A percentile compares a stretch with the other conserved stretches of the same genome.
Evolutionary conservation across 2,113 vertebrate species (phyloP).

Genomic region (Monopterus albus): DNA sequence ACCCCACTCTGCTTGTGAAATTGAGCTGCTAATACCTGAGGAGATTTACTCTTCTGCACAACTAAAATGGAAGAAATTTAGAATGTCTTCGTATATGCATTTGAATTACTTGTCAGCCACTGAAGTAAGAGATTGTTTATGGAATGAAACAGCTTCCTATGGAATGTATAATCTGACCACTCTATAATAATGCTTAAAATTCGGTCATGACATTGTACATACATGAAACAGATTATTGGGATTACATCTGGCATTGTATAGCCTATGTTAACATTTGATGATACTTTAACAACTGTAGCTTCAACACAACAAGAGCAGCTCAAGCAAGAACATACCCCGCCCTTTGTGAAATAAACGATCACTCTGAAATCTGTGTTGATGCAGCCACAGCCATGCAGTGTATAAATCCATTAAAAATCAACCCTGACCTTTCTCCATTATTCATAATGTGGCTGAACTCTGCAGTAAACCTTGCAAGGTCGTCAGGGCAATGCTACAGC

Average conservation of each 20-base stretch:
- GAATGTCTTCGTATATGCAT: not conserved
- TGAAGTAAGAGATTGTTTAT: constrained; percentile 10
- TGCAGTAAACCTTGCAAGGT: constrained; percentile 57
- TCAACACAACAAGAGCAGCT: constrained; percentile 17
- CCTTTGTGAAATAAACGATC: constrained; percentile 26
- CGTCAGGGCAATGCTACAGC: constrained; percentile 14
- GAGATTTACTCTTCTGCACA: constrained; percentile 25
- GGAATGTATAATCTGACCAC: not conserved
- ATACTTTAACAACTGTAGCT: constrained; percentile 26
- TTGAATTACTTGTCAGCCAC: not conserved
- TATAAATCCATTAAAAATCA: constrained; percentile 68
- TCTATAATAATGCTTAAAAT: constrained; percentile 12
- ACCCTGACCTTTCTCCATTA: constrained; percentile 74
- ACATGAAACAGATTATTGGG: constrained; percentile 26
- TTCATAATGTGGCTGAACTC: constrained; percentile 70
- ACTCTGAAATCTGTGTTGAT: constrained; percentile 48
- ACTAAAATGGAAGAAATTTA: not conserved
- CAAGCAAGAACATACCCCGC: not conserved
- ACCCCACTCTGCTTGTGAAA: constrained; percentile 30
- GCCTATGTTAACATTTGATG: not conserved
- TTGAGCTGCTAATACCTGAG: not conserved
- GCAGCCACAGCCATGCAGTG: constrained; percentile 37
- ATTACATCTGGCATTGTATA: constrained; percentile 14
- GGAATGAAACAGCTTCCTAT: not conserved
- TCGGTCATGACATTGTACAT: constrained; percentile 2